Evolutionary conservation across 2,113 vertebrate genomes (phyloP).

Genomic region (Oriolus oriolus): DNA sequence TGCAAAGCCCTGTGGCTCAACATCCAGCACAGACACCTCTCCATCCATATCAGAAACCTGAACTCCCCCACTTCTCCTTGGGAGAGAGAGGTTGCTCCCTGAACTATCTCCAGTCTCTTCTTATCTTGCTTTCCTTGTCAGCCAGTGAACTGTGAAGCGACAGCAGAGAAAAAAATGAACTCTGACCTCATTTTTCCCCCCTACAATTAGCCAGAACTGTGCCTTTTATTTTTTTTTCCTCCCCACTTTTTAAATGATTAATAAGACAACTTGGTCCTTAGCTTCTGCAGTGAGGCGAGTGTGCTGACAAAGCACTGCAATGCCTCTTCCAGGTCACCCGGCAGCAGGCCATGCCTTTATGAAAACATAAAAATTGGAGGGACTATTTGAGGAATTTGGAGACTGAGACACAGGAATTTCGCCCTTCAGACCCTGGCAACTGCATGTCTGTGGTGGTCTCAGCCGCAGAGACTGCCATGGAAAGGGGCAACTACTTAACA

Average conservation of each 20-base stretch:
- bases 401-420: slow-evolving; percentile 46
- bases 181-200: slow-evolving; percentile 15
- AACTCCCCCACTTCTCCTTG: slow-evolving; percentile 22
- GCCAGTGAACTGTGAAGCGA: slow-evolving; percentile 31
- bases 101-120: slow-evolving; percentile 28
- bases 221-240: slow-evolving; percentile 27
- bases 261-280: slow-evolving; percentile 55
- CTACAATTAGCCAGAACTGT: slow-evolving; percentile 35
- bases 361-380: slow-evolving; percentile 67
- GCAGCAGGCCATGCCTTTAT: slow-evolving; percentile 63
- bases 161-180: slow-evolving; percentile 37
- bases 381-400: slow-evolving; percentile 67
- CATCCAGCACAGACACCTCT: background rate
- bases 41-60: background rate
- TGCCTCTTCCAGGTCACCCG: slow-evolving; percentile 64
- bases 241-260: slow-evolving; percentile 59
- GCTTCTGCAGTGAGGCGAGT: slow-evolving; percentile 40
- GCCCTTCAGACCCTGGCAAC: slow-evolving; percentile 63
- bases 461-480: background rate
- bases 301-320: slow-evolving; percentile 61
- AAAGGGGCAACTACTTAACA: background rate
- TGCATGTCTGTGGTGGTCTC: slow-evolving; percentile 42
- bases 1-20: background rate
- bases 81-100: background rate
- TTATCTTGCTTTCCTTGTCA: slow-evolving; percentile 53